Evolutionary conservation across 2,113 vertebrate genomes (phyloP).

Genomic region (Heptranchias perlo): DNA sequence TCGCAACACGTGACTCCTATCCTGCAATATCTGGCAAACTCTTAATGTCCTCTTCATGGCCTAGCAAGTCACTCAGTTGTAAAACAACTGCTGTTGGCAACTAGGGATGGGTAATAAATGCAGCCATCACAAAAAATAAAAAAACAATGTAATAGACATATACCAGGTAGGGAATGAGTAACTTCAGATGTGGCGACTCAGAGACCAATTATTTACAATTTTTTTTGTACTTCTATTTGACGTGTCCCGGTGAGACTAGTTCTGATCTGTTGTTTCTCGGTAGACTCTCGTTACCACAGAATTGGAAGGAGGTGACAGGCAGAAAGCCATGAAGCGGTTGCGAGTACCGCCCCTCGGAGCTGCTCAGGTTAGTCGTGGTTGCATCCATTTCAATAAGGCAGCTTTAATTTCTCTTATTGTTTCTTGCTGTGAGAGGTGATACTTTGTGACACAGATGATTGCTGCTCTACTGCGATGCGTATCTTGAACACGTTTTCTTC

Average conservation of each 20-base stretch:
- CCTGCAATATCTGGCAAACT: background rate
- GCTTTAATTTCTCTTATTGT: background rate
- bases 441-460: background rate
- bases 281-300: conserved; percentile 90
- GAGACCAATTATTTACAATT: background rate
- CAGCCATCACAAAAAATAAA: background rate
- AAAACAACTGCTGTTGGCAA: background rate
- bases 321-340: conserved; percentile 96
- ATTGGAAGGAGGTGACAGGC: conserved; percentile 93
- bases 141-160: background rate
- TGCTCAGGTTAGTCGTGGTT: conserved; percentile 74
- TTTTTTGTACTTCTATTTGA: no score
- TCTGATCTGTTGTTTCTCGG: conserved; percentile 41
- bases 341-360: conserved; percentile 94
- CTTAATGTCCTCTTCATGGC: background rate
- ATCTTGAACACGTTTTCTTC: background rate
- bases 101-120: background rate
- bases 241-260: background rate
- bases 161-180: background rate
- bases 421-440: background rate
- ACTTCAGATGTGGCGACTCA: background rate
- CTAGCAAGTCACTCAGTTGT: background rate
- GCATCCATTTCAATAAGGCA: background rate
- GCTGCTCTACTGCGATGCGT: background rate
- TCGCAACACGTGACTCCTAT: background rate